Percentiles rank a stretch among this genome's conserved stretches.
phyloP scores from a whole-genome alignment of 2,797 vertebrate species.

The Uromys caudimaculatus region DNA sequence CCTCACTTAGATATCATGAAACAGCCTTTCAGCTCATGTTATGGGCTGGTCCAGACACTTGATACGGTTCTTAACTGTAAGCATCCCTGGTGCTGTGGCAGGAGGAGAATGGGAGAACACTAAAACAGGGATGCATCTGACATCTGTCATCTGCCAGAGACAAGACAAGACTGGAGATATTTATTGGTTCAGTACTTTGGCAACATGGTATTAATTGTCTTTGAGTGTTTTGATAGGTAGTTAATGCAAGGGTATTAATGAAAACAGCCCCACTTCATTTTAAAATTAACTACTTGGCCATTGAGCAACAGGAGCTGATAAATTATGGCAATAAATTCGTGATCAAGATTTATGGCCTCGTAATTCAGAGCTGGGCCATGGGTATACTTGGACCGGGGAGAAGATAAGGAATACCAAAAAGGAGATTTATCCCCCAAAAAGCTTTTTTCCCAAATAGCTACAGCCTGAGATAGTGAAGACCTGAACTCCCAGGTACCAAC shows the following conservation, averaged over 20 bases:
- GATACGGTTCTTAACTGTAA: constrained; percentile 71
- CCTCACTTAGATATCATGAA: constrained; percentile 45
- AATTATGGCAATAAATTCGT: constrained; percentile 88
- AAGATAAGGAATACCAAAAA: constrained; percentile 70
- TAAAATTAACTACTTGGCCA: constrained; percentile 88
- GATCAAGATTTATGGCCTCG: constrained; percentile 84
- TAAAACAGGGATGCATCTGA: neutral
- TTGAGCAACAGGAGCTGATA: constrained; percentile 87
- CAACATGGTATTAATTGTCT: constrained; percentile 87
- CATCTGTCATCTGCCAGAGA: constrained; percentile 81
- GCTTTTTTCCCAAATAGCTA: constrained; percentile 57
- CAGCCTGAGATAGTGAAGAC: neutral
- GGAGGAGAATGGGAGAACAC: constrained; percentile 61
- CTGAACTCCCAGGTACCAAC: neutral
- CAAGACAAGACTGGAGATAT: constrained; percentile 84
- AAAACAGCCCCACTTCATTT: constrained; percentile 89
- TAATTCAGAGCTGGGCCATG: constrained; percentile 60
- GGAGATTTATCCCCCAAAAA: constrained; percentile 1
- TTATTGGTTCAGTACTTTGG: constrained; percentile 85
- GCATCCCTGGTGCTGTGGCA: constrained; percentile 45
- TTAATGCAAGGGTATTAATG: constrained; percentile 88
- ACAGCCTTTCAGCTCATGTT: constrained; percentile 67
- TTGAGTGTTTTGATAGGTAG: constrained; percentile 87
- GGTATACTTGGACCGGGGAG: constrained; percentile 63
- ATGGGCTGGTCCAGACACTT: constrained; percentile 50